Conservation (phyloP, 2,888 invertebrate species). For the Cybosia mesomella region DNA sequence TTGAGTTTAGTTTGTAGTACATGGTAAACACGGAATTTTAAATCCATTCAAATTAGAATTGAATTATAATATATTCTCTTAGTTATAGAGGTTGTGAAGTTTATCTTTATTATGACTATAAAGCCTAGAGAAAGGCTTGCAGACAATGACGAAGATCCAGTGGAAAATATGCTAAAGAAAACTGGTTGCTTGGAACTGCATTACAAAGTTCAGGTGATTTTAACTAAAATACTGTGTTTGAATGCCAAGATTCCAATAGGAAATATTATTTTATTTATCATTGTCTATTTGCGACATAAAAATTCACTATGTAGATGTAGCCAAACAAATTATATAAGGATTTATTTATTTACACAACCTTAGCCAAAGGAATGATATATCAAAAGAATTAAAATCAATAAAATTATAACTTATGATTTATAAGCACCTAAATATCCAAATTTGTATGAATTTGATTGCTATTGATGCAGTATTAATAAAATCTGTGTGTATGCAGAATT, state of each 20-base stretch:
- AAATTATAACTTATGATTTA: not conserved
- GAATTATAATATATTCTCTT: not conserved
- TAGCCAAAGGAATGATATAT: not conserved
- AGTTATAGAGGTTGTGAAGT: not conserved
- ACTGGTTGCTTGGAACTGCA: conserved; percentile 97
- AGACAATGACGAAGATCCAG: conserved; percentile 92
- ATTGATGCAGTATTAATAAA: too few relatives aligned
- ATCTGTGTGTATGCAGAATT: too few relatives aligned
- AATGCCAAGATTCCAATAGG: not conserved
- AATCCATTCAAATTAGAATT: not conserved
- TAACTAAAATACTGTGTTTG: not conserved
- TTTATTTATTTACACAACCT: not conserved
- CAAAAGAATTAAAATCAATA: not conserved
- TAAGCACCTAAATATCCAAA: too few relatives aligned
- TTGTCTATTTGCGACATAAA: not conserved
- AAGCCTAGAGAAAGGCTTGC: conserved; percentile 67
- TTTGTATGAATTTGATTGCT: too few relatives aligned
- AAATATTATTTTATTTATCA: not conserved
- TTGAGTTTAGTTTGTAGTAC: not conserved
- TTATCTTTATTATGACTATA: conserved; percentile 69
- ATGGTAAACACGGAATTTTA: too few relatives aligned
- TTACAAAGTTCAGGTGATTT: conserved; percentile 93
- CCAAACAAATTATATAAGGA: not conserved
- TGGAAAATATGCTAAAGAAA: conserved; percentile 95
- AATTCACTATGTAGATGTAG: not conserved